Conservation (phyloP, 2,888 invertebrate genomes). For the Lasioglossum vierecki region DNA sequence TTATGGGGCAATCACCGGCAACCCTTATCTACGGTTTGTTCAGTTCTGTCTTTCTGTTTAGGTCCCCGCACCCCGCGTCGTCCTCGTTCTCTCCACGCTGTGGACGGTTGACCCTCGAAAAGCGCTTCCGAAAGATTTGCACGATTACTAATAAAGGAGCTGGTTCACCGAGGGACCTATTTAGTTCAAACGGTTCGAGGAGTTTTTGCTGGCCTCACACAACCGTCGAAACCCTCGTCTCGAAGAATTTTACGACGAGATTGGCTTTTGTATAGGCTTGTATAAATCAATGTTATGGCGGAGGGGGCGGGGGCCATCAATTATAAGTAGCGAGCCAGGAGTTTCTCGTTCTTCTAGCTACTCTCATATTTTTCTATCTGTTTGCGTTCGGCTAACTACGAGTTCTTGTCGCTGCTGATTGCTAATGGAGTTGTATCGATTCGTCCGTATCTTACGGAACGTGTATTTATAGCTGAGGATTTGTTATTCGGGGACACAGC, state of each 20-base stretch:
- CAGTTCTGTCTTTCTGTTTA: slow-evolving; percentile 67
- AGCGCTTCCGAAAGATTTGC: slow-evolving; percentile 68
- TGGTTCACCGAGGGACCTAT: slow-evolving; percentile 25
- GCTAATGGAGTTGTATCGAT: neutral
- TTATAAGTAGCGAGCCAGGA: slow-evolving; percentile 2
- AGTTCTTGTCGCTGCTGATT: neutral
- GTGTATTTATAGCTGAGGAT: neutral
- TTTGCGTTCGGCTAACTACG: neutral
- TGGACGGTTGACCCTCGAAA: slow-evolving; percentile 55
- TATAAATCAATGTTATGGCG: slow-evolving; percentile 23
- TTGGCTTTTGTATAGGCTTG: slow-evolving; percentile 12
- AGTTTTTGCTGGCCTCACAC: slow-evolving; percentile 37
- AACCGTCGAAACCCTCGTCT: slow-evolving; percentile 2
- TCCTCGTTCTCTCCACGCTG: neutral
- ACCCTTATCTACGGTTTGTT: slow-evolving; percentile 82
- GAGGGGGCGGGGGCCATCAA: neutral
- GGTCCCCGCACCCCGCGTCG: slow-evolving; percentile 24
- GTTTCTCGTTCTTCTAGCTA: too few species aligned
- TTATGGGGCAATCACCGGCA: slow-evolving; percentile 82
- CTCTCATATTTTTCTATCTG: neutral
- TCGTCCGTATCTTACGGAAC: neutral
- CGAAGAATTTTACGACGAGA: slow-evolving; percentile 18
- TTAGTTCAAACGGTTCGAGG: slow-evolving; percentile 43
- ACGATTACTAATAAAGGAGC: slow-evolving; percentile 69
- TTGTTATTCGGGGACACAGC: neutral